phyloP scores from a whole-genome alignment of 2,113 vertebrate genomes.

The Phaetusa simplex region DNA sequence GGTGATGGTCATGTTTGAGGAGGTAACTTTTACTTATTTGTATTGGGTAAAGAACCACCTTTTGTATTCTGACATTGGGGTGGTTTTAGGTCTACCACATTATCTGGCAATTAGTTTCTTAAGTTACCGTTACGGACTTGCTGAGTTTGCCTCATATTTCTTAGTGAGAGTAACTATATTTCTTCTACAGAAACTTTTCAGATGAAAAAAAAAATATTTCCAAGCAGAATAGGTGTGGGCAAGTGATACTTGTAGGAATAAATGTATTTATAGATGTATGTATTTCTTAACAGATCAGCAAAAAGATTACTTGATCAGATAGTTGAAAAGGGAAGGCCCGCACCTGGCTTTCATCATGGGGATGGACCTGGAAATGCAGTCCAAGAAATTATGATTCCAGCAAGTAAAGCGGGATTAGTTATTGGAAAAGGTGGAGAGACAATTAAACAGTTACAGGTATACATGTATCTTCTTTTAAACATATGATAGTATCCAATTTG shows the following conservation, averaged over 20 bases:
- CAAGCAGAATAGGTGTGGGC: neutral
- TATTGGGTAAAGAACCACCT: neutral
- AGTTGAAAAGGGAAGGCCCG: conserved; percentile 94
- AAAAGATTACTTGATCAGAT: conserved; percentile 94
- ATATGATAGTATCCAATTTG: neutral
- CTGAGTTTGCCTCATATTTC: neutral
- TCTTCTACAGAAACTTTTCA: neutral
- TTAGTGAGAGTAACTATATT: neutral
- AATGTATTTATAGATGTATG: neutral
- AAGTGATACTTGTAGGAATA: neutral
- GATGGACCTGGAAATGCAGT: conserved; percentile 94
- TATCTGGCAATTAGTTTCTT: neutral
- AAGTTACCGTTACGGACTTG: neutral
- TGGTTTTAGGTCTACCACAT: neutral
- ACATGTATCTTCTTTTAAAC: neutral
- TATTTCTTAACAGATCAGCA: conserved; percentile 77
- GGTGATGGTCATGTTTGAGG: neutral
- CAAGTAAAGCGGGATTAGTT: conserved; percentile 95
- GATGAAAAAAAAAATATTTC: neutral
- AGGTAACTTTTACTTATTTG: accelerated
- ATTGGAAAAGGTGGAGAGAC: conserved; percentile 98
- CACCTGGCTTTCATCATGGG: conserved; percentile 94
- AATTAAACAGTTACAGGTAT: conserved; percentile 96
- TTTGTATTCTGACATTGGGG: neutral
- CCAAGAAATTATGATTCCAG: conserved; percentile 97